These are phyloP conservation scores for Geotrypetes seraphini DNA, from an alignment of 2,797 vertebrate species.

Conservation along the genomic window DNA sequence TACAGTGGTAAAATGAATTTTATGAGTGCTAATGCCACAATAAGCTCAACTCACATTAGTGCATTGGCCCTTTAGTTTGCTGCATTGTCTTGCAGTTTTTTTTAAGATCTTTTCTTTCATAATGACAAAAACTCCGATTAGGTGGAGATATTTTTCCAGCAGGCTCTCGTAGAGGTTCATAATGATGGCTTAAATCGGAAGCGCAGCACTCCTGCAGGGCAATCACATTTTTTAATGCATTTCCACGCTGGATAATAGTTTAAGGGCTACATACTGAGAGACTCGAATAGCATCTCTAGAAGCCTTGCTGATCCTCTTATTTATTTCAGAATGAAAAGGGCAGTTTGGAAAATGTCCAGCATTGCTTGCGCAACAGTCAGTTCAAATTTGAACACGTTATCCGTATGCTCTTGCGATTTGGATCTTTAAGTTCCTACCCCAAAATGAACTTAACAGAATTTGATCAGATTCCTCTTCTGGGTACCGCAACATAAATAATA, in stretches of 20 bases:
- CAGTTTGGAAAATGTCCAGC: not conserved
- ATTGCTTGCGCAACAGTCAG: not conserved
- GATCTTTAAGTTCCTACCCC: no score
- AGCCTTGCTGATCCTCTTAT: not conserved
- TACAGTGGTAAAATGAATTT: no score
- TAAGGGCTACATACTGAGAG: not conserved
- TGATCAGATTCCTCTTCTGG: no score
- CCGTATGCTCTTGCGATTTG: rapidly evolving
- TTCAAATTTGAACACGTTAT: not conserved
- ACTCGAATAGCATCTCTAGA: not conserved
- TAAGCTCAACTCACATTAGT: no score
- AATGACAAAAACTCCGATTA: no score
- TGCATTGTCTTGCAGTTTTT: constrained; percentile 13
- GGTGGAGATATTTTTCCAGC: not conserved
- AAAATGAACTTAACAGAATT: no score
- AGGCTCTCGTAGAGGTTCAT: no score
- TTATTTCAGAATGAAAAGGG: constrained; percentile 6
- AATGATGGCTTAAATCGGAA: not conserved
- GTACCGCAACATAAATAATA: no score
- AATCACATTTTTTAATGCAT: not conserved
- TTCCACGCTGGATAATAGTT: not conserved
- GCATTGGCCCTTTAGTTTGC: constrained; percentile 10
- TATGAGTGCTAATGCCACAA: no score
- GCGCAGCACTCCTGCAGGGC: not conserved
- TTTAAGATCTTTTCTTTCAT: constrained; percentile 15